Percentiles rank a stretch among this genome's conserved stretches.
phyloP scores from a whole-genome alignment of 2,797 vertebrate species.

The Loris lydekkerianus region DNA sequence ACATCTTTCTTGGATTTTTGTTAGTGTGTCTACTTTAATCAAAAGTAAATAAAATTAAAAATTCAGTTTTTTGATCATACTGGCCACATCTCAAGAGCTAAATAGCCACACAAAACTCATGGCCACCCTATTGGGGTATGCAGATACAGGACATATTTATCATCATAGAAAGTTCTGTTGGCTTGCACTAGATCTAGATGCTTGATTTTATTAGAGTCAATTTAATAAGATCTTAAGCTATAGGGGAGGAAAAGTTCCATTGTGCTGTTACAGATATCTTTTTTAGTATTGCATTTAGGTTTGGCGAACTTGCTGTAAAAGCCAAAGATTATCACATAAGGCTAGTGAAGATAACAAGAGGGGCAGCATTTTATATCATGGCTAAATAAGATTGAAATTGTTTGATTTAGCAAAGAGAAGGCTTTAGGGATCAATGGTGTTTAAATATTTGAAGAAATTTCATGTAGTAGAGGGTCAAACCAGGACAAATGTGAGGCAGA shows the following conservation, averaged over 20 bases:
- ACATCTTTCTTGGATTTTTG: slow-evolving; percentile 1
- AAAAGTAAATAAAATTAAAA: slow-evolving; percentile 31
- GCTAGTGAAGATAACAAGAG: not conserved
- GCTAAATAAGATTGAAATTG: not conserved
- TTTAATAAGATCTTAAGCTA: not conserved
- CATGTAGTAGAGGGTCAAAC: slow-evolving; percentile 46
- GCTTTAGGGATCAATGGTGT: not conserved
- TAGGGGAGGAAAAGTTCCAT: not conserved
- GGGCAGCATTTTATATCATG: not conserved
- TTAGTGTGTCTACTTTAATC: slow-evolving; percentile 18
- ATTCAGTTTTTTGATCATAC: not conserved
- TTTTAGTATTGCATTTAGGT: slow-evolving; percentile 43
- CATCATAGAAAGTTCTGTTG: not conserved
- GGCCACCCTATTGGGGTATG: not conserved
- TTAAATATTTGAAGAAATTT: slow-evolving; percentile 60
- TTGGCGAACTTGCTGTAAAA: not conserved
- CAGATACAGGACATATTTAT: not conserved
- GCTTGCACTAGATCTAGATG: not conserved
- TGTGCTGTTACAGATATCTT: slow-evolving; percentile 9
- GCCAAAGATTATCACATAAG: not conserved
- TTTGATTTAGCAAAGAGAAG: slow-evolving; percentile 45
- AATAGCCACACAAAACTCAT: not conserved
- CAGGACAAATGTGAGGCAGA: slow-evolving; percentile 5
- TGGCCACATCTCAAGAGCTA: not conserved
- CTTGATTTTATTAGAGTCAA: not conserved